These are phyloP conservation scores for Remorina albescens DNA, from an alignment of 2,797 vertebrate species.

Conservation along the genomic window DNA sequence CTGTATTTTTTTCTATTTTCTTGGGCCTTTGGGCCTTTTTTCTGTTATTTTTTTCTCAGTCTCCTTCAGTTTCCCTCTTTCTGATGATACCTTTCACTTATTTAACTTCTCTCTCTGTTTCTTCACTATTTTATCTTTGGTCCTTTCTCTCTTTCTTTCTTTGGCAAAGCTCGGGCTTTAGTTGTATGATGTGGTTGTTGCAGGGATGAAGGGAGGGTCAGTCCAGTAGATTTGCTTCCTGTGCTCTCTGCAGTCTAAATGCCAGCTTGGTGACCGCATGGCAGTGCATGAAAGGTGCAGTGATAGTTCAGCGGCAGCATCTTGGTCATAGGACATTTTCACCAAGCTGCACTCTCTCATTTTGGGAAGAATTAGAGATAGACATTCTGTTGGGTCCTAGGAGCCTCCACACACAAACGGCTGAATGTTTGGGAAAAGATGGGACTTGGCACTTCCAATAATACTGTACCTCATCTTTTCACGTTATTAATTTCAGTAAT, in stretches of 20 bases:
- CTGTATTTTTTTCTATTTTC: slow-evolving; percentile 33
- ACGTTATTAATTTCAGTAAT: neutral
- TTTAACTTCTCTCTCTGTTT: slow-evolving; percentile 3
- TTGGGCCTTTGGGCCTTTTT: slow-evolving; percentile 20
- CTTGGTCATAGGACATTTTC: slow-evolving; percentile 51
- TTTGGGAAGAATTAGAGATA: slow-evolving; percentile 36
- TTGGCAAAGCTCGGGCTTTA: slow-evolving; percentile 18
- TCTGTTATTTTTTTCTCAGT: neutral
- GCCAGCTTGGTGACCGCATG: slow-evolving; percentile 73
- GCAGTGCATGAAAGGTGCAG: slow-evolving; percentile 41
- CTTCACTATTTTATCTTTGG: slow-evolving; percentile 1
- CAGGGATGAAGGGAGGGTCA: slow-evolving; percentile 66
- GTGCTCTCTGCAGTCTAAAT: slow-evolving; percentile 59
- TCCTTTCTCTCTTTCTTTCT: slow-evolving; percentile 7
- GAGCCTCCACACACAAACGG: slow-evolving; percentile 1
- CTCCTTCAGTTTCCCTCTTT: slow-evolving; percentile 9
- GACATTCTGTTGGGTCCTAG: neutral
- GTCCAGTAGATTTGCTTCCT: slow-evolving; percentile 67
- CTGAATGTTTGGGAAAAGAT: neutral
- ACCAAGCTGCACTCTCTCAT: slow-evolving; percentile 47
- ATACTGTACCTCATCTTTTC: neutral
- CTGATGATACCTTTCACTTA: slow-evolving; percentile 6
- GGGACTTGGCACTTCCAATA: neutral
- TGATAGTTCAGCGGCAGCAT: slow-evolving; percentile 42
- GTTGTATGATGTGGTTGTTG: slow-evolving; percentile 69